phyloP scores from a whole-genome alignment of 1,140 invertebrate genomes.

The Polyergus mexicanus region DNA sequence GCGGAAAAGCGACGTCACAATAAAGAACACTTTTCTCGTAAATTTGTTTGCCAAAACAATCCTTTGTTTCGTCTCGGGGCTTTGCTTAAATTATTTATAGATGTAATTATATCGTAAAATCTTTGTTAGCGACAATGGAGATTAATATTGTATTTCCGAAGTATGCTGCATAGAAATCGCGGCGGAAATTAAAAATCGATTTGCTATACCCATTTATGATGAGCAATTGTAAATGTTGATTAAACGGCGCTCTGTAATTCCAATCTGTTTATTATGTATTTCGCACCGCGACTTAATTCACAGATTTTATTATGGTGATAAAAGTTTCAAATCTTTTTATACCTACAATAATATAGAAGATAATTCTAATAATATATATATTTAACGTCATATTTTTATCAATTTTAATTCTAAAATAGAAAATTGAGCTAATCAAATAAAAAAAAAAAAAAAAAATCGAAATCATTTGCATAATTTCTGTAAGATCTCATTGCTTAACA shows the following conservation, averaged over 20 bases:
- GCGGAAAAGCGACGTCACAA: conserved; percentile 20
- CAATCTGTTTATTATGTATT: conserved; percentile 11
- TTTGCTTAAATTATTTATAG: neutral
- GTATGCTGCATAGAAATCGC: conserved; percentile 18
- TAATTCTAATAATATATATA: neutral
- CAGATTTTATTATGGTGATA: neutral
- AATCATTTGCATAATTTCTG: no score
- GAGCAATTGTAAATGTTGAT: conserved; percentile 41
- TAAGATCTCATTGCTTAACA: neutral
- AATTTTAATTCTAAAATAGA: neutral
- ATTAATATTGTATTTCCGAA: conserved; percentile 40
- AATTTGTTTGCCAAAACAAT: conserved; percentile 12
- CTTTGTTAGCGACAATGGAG: neutral
- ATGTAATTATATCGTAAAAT: conserved; percentile 12
- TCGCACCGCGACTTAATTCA: neutral
- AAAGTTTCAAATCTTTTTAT: neutral
- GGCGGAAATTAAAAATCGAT: conserved; percentile 44
- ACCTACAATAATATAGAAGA: neutral
- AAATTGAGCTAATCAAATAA: neutral
- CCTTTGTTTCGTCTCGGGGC: neutral
- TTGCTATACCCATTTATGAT: conserved; percentile 22
- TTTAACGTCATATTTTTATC: neutral
- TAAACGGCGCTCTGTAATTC: conserved; percentile 26
- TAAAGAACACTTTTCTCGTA: neutral
- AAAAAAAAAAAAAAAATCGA: neutral